Conservation (phyloP, 2,888 invertebrate genomes). For the Mesorhabditis spiculigera region DNA sequence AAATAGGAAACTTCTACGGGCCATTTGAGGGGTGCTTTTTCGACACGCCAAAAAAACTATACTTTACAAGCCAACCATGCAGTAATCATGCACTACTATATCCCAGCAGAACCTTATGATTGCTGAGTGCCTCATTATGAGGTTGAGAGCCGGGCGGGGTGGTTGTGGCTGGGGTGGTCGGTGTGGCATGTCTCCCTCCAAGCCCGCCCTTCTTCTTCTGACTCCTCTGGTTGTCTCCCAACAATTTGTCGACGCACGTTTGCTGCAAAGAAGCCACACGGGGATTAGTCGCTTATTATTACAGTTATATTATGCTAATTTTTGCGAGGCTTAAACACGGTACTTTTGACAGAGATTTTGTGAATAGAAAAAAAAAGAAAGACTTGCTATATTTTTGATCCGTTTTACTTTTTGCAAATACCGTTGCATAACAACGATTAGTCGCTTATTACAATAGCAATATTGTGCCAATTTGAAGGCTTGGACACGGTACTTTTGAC, state of each 20-base stretch:
- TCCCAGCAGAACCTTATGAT: too few species aligned
- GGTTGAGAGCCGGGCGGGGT: conserved; percentile 16
- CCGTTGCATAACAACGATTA: too few species aligned
- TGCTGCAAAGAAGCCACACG: conserved; percentile 40
- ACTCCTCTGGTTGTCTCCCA: conserved; percentile 44
- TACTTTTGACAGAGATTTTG: not conserved
- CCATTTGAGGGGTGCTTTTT: too few species aligned
- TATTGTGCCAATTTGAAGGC: too few species aligned
- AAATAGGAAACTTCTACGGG: too few species aligned
- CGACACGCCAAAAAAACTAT: too few species aligned
- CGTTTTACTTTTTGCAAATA: too few species aligned
- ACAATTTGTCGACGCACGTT: conserved; percentile 54
- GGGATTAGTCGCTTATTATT: not conserved
- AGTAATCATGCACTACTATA: too few species aligned
- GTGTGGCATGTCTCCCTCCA: conserved; percentile 13
- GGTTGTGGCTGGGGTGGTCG: conserved; percentile 9
- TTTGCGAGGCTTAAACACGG: not conserved
- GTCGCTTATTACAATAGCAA: too few species aligned
- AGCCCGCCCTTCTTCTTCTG: conserved; percentile 49
- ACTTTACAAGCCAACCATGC: too few species aligned
- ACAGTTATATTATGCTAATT: not conserved
- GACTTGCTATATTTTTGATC: not conserved
- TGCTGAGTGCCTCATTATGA: too few species aligned
- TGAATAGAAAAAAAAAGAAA: conserved; percentile 6
- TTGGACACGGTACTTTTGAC: not conserved